Evolutionary conservation across 2,113 vertebrate species (phyloP), one percentile per base, ranked within the genome.

Genomic region (Athene cunicularia): DNA sequence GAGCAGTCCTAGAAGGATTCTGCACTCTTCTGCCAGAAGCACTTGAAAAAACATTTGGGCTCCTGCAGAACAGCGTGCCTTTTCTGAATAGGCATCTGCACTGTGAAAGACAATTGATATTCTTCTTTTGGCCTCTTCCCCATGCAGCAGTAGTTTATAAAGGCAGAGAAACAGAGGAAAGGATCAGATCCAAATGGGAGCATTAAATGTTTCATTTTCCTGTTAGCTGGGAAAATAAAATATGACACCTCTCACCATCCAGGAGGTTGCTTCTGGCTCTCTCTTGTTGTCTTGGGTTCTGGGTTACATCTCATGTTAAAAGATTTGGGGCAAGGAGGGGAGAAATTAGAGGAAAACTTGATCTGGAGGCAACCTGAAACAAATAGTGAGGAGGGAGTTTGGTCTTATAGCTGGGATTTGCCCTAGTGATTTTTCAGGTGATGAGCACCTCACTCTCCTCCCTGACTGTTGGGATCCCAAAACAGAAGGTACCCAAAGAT

Each of bases 61-160:
- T 90, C 59, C 50, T 96, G 79, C 75, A 94, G 94, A 95, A 89
- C 41, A 79, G 68, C 47, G 64, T 3, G 6, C 50, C 60, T 85
- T 76, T 91, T 92, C 86, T 96, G 76, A 90, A 86, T 73, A 93
- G 76, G 67, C 74, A 59, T 90, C 73, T 83, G 68, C 2, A 3
- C 71, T 86, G 79, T 92, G 87, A 92, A 93, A 95, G 76, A 88
- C 87, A 95, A 94, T 73, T 91, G 80, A 90, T 94, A 72, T 96
- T 93, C 32, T 86, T 92, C 73, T 89, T 75, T 63, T 20, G 32
- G 87, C 49, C 58, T 95, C 80, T 96, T 96, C 49, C 33, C 47
- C 52, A 58, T 3, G 17, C 62, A 77, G 68, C 81, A 85, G 26
- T 67, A 37, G 17, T 90, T 94, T 93, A 55, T 72, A 74, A 91